Evolutionary conservation across 92 coral and sea anemone species (phyloP), one percentile per base, ranked within the genome.

Genomic region (Parazoanthus darwini): DNA sequence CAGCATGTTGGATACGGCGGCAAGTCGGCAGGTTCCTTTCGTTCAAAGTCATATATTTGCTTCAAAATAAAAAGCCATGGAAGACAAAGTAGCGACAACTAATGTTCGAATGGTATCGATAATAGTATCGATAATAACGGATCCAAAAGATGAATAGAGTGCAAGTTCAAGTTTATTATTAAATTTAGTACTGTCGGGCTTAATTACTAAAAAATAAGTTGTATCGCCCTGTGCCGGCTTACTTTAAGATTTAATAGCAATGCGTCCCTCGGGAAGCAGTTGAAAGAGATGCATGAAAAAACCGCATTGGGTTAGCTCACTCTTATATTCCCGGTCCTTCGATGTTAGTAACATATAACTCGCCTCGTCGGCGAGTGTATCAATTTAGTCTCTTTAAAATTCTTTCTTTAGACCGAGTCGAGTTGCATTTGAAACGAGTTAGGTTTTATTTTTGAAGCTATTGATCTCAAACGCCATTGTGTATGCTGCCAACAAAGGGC

Each of bases 241-340:
- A 67, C 74, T 67, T 67, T 67, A 67, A 67, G 74, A 67, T 68
- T 68, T 68, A 68, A 68, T 68, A 0, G 35, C 74, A 68, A 68
- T 68, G 74, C 74, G 6, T 68, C 74, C 74, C 74, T 68, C 74
- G 35, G 74, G 74, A 68, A 68, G 74, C 74, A 68, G 74, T 18
- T 68, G 74, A 68, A 68, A 68, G 74, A 68, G 74, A 68, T 68
- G 74, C 74, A 68, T 68, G 74, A 68, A 68, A 68, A 68, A 68
- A 22, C 74, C 74, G 74, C 74, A 68, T 68, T 68, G 74, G 74
- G 74, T 68, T 68, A 68, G 74, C 74, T 68, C 74, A 68, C 74
- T 68, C 74, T 68, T 68, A 68, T 68, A 68, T 68, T 68, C 74
- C 74, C 74, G 74, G 74, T 68, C 35, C 74, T 68, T 68, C 74